Base-by-base conservation (phyloP, 2,888 invertebrate genomes). In the Galerucella calmariensis region DNA sequence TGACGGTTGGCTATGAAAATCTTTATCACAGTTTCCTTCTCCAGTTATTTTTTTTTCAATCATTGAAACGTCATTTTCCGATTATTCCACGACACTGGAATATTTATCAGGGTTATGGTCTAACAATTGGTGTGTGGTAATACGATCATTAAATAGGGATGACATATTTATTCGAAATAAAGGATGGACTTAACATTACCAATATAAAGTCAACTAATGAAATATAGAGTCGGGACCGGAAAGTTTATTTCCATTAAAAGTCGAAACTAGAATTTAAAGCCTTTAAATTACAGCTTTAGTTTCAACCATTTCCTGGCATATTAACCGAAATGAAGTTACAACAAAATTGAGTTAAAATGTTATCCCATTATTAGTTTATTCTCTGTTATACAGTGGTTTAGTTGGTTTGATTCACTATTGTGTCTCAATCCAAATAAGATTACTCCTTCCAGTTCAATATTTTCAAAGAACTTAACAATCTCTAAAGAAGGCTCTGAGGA, bases 151-250 rank as follows among this genome's bases (percentile, higher is more conserved):
- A 16, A 56, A 56, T 56, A 16, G 20, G 16, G 56, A n/a, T 56
- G 56, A 56, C 56, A 20, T 56, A 56, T 56, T 16, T 16, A 56
- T 56, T 20, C 5, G n/a, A 6, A 20, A 56, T 56, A 56, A 56
- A 20, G 56, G n/a, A 56, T n/a, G 16, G 14, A 1, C 56, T n/a
- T 9, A 56, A 56, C 56, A 56, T 6, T n/a, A n/a, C 56, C 56
- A 56, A 56, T 56, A 20, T 56, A 56, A 56, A 56, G 56, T 5
- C 56, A 56, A 20, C 56, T 14, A 20, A 56, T 56, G n/a, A 56
- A 56, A 56, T 20, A 56, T 56, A 20, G 56, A 14, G 10, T 20
- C 56, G 20, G 10, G 10, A 16, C 56, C 56, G 56, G n/a, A 56
- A 4, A 56, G 56, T 56, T 56, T 56, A 56, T 20, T 56, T 56